These are phyloP conservation scores for Acrobeloides nanus DNA, from an alignment of 2,888 invertebrate species.

Conservation along the genomic window DNA sequence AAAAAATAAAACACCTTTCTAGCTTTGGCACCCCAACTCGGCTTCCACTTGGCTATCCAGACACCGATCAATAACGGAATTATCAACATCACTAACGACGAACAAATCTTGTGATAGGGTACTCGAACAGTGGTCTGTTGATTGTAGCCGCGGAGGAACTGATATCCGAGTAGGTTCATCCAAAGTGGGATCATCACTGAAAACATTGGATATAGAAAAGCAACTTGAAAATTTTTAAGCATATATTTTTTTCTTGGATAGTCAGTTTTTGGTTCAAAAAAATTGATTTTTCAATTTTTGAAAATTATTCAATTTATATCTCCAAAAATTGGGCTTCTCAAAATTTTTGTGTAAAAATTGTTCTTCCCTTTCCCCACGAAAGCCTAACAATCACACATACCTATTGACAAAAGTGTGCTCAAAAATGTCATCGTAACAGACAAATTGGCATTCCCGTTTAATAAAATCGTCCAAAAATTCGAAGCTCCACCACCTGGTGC, in stretches of 20 bases:
- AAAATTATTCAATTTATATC: not conserved
- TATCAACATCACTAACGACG: slow-evolving; percentile 56
- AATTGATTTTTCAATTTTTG: too few relatives aligned
- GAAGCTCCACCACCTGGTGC: slow-evolving; percentile 73
- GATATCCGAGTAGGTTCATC: slow-evolving; percentile 57
- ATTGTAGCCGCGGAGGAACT: slow-evolving; percentile 43
- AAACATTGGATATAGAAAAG: slow-evolving; percentile 16
- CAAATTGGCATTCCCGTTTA: slow-evolving; percentile 83
- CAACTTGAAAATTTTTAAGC: not conserved
- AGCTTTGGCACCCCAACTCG: slow-evolving; percentile 52
- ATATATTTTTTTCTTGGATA: not conserved
- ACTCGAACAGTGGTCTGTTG: slow-evolving; percentile 20
- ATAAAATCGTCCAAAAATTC: slow-evolving; percentile 85
- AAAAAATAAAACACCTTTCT: slow-evolving; percentile 35
- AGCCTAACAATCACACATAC: too few relatives aligned
- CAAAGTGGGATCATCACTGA: slow-evolving; percentile 60
- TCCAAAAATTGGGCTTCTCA: not conserved
- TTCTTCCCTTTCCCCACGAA: too few relatives aligned
- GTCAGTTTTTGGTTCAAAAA: too few relatives aligned
- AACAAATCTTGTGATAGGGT: slow-evolving; percentile 56
- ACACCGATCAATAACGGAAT: slow-evolving; percentile 58
- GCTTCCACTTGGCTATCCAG: slow-evolving; percentile 53
- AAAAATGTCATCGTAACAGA: slow-evolving; percentile 90
- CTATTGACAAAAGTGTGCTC: slow-evolving; percentile 78
- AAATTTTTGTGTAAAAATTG: not conserved